Conservation (phyloP, 2,888 invertebrate genomes). For the Cephus nigrinus region DNA sequence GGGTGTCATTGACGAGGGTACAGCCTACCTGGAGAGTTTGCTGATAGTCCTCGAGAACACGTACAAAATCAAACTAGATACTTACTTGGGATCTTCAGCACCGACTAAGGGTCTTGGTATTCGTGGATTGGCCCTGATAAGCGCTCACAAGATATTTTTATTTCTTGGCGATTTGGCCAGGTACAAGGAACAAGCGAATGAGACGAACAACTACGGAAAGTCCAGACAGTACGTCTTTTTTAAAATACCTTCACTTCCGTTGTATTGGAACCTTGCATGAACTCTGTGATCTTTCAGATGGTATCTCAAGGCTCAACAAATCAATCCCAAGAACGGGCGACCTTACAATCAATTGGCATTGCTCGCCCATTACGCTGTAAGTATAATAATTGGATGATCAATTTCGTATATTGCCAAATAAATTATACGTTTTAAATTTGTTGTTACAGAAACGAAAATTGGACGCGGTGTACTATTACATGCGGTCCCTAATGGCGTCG, state of each 20-base stretch:
- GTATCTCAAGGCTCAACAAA: constrained; percentile 93
- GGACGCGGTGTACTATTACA: constrained; percentile 97
- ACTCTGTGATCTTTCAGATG: constrained; percentile 69
- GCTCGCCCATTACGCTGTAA: constrained; percentile 83
- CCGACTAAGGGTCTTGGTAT: constrained; percentile 75
- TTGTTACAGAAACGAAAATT: constrained; percentile 85
- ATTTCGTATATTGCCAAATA: not conserved
- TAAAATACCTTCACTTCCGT: not conserved
- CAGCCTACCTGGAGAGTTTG: constrained; percentile 81
- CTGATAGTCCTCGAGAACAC: constrained; percentile 79
- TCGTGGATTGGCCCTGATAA: constrained; percentile 81
- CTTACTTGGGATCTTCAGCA: constrained; percentile 66
- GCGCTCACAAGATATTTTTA: constrained; percentile 88
- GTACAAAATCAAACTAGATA: constrained; percentile 78
- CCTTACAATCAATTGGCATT: constrained; percentile 96
- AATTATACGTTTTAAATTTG: constrained; percentile 22
- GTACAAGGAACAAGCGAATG: constrained; percentile 87
- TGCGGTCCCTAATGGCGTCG: constrained; percentile 93
- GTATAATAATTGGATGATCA: constrained; percentile 51
- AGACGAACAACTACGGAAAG: constrained; percentile 83
- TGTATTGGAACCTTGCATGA: not conserved
- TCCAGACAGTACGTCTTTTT: constrained; percentile 74
- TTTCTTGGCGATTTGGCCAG: constrained; percentile 93
- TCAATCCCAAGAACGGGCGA: constrained; percentile 94
- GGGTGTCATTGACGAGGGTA: constrained; percentile 83